Conservation (phyloP, 2,888 invertebrate species). For the Nomada goodeniana region DNA sequence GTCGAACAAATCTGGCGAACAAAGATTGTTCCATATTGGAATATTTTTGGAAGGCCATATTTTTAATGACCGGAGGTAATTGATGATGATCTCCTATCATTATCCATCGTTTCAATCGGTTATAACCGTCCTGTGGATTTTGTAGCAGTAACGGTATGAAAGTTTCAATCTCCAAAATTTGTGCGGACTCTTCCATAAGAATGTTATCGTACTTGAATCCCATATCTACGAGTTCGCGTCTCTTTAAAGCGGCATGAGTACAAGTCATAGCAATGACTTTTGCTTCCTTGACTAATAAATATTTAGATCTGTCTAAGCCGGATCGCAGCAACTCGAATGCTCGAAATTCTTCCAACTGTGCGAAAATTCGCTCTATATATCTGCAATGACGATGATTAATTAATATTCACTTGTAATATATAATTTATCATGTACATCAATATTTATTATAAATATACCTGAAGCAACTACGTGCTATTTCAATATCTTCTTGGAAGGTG, state of each 20-base stretch:
- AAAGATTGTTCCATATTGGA: conserved; percentile 99
- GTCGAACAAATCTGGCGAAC: conserved; percentile 97
- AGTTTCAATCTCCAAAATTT: conserved; percentile 99
- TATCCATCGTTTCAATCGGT: conserved; percentile 99
- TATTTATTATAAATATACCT: conserved; percentile 83
- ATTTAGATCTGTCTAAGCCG: conserved; percentile 97
- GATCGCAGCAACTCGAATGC: conserved; percentile 98
- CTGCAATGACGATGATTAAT: conserved; percentile 80
- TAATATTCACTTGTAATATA: neutral
- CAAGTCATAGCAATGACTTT: conserved; percentile 99
- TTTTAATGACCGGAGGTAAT: conserved; percentile 99
- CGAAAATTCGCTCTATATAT: conserved; percentile 97
- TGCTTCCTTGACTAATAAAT: conserved; percentile 98
- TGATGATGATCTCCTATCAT: conserved; percentile 99
- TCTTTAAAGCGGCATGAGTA: conserved; percentile 98
- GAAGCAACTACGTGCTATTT: conserved; percentile 96
- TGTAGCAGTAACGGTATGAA: conserved; percentile 99
- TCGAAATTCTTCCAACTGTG: conserved; percentile 98
- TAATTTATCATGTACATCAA: neutral
- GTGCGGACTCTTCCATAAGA: conserved; percentile 99
- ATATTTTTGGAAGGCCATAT: conserved; percentile 99
- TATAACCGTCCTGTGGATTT: conserved; percentile 98
- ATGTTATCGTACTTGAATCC: conserved; percentile 99
- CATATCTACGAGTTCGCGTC: conserved; percentile 97
- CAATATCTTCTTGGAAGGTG: conserved; percentile 92